A percentile compares a stretch with the other conserved stretches of the same genome.
phyloP scores from a whole-genome alignment of 1,140 invertebrate genomes.

The Holotrichia oblita region DNA sequence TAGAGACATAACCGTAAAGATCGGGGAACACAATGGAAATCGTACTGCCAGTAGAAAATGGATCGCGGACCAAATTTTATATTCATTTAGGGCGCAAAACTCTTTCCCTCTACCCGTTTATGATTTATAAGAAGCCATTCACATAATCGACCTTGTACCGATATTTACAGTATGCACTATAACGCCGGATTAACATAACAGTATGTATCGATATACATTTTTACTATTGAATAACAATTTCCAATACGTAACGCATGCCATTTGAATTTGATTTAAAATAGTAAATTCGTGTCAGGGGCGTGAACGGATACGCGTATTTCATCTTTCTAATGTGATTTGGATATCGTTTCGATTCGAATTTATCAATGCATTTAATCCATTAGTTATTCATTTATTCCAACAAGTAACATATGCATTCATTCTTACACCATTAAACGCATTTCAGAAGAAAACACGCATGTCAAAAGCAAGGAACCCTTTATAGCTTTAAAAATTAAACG shows the following conservation, averaged over 20 bases:
- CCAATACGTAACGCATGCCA: slow-evolving; percentile 43
- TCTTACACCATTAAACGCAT: slow-evolving; percentile 36
- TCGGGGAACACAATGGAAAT: slow-evolving; percentile 31
- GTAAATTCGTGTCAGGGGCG: slow-evolving; percentile 49
- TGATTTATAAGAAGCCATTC: slow-evolving; percentile 53
- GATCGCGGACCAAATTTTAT: slow-evolving; percentile 48
- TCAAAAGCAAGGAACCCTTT: not conserved
- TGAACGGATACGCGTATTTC: slow-evolving; percentile 49
- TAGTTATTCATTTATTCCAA: slow-evolving; percentile 50
- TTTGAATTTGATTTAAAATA: slow-evolving; percentile 49
- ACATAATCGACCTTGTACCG: slow-evolving; percentile 53
- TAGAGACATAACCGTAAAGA: slow-evolving; percentile 51
- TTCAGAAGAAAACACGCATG: not conserved
- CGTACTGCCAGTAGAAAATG: slow-evolving; percentile 44
- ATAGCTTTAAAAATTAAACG: slow-evolving; percentile 14
- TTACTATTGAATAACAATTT: slow-evolving; percentile 49
- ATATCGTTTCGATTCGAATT: slow-evolving; percentile 42
- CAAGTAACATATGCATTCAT: slow-evolving; percentile 41
- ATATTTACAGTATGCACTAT: slow-evolving; percentile 48
- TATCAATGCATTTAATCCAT: slow-evolving; percentile 38
- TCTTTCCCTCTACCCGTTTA: slow-evolving; percentile 46
- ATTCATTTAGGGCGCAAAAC: slow-evolving; percentile 52
- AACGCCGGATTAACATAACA: slow-evolving; percentile 53
- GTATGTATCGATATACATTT: slow-evolving; percentile 50
- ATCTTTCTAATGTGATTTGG: slow-evolving; percentile 50